These are phyloP conservation scores for Catostylus mosaicus DNA, from an alignment of 30 jellyfish, hydroid and myxozoan genomes.

Conservation along the genomic window DNA sequence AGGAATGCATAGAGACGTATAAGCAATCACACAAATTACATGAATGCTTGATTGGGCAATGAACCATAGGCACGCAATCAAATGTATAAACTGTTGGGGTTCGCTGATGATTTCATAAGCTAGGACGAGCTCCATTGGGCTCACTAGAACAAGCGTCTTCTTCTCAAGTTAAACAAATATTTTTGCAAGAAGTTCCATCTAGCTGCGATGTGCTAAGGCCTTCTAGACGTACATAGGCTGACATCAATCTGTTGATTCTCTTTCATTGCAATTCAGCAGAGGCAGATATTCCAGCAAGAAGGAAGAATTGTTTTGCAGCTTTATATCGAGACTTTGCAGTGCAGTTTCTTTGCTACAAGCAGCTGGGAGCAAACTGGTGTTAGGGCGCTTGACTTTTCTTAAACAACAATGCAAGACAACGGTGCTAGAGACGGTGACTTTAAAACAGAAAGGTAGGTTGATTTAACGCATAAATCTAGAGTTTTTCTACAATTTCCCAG, in stretches of 20 bases:
- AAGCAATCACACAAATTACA: constrained; percentile 66
- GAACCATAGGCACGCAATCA: constrained; percentile 72
- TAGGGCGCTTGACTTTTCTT: not conserved
- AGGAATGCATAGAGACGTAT: constrained; percentile 69
- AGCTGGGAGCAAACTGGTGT: constrained; percentile 25
- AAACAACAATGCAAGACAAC: constrained; percentile 10
- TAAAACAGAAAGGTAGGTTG: constrained; percentile 14
- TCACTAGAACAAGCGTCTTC: constrained; percentile 67
- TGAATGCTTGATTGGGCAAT: constrained; percentile 73
- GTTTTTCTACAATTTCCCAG: not conserved
- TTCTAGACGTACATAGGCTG: not conserved
- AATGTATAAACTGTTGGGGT: constrained; percentile 77
- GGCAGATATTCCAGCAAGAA: not conserved
- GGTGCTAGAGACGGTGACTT: not conserved
- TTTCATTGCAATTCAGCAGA: not conserved
- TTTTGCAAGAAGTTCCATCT: constrained; percentile 7
- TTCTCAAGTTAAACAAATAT: constrained; percentile 39
- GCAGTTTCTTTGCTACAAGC: constrained; percentile 7
- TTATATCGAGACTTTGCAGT: no score
- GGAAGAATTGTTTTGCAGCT: constrained; percentile 6
- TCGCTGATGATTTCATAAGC: constrained; percentile 81
- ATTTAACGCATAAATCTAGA: not conserved
- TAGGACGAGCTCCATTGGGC: constrained; percentile 56
- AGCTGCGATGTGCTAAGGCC: not conserved
- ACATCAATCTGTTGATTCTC: not conserved